A percentile compares a stretch with the other conserved stretches of the same genome.
phyloP scores from a whole-genome alignment of 2,888 invertebrate genomes.

The Agrotis ipsilon region DNA sequence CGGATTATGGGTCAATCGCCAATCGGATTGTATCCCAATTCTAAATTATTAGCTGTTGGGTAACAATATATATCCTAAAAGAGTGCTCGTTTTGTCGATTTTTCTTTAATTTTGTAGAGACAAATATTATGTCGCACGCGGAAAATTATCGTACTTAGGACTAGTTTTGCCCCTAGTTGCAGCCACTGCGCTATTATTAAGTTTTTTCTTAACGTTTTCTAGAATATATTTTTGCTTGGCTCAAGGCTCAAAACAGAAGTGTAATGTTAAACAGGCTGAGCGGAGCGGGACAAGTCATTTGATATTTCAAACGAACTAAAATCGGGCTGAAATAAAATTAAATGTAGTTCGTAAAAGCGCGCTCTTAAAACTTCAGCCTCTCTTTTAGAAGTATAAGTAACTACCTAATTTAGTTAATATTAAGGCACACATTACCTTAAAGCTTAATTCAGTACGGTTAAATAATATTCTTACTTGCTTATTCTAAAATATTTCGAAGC shows the following conservation, averaged over 20 bases:
- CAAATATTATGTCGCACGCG: too few species aligned
- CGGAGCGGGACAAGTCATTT: too few species aligned
- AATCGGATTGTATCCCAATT: constrained; percentile 20
- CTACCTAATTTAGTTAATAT: constrained; percentile 5
- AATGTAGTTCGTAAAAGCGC: not conserved
- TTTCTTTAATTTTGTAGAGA: too few species aligned
- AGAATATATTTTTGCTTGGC: too few species aligned
- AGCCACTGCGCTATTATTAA: too few species aligned
- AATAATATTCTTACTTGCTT: constrained; percentile 24
- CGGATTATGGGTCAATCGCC: too few species aligned
- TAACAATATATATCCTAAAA: constrained; percentile 10
- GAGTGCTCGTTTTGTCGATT: not conserved
- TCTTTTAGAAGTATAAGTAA: not conserved
- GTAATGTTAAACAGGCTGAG: too few species aligned
- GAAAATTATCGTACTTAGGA: too few species aligned
- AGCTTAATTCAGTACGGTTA: not conserved
- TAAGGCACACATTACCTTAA: constrained; percentile 11
- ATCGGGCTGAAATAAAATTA: not conserved
- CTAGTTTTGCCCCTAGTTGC: too few species aligned
- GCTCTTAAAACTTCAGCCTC: not conserved
- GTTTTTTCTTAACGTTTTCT: too few species aligned
- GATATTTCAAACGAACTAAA: too few species aligned
- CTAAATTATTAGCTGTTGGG: constrained; percentile 17
- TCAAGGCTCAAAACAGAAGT: too few species aligned
- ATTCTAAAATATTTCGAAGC: constrained; percentile 30